Base-by-base conservation (phyloP, 2,113 vertebrate species). In the Sturnira hondurensis region DNA sequence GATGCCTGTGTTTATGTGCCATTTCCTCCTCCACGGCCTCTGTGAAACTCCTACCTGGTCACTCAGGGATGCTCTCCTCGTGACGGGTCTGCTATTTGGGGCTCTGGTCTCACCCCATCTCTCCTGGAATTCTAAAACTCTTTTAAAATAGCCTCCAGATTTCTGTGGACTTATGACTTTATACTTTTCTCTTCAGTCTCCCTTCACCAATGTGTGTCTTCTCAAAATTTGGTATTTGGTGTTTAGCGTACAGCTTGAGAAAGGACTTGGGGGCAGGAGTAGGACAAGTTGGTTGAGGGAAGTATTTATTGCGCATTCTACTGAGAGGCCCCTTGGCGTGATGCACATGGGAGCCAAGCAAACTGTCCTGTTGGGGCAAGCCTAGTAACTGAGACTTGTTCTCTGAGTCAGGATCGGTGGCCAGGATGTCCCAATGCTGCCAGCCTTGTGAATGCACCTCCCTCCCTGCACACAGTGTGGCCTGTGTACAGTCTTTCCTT, bases 1-100 rank as follows among this genome's bases (percentile, higher is more conserved):
- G 54, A 78, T 89, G 56, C 90, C 93, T 67, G 24, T 90, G 93
- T 86, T 95, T 85, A 82, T 47, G 50, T 86, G 56, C 41, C 52
- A 47, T 93, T 96, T 96, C 82, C 94, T 94, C 70, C n/a, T 94
- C 58, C 0, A 3, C 4, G 7, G 33, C 63, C 61, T 91, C 93
- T 97, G 77, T 97, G 94, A 97, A 92, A 86, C 96, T 84, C 90
- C 87, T 92, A 24, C 87, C 77, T 91, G 52, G 88, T 95, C 78
- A 92, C 41, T 24, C 43, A 86, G 41, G 54, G 95, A 50, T 89
- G 63, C 78, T 94, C 96, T 92, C 73, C 71, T 95, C 12, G 71
- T 96, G 90, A 61, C 91, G n/a, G 80, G 56, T 65, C 78, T 97
- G 96, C 71, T 97, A 11, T 96, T 97, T 90, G 65, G 24, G 92